These are phyloP conservation scores for Cheilosia soror DNA, from an alignment of 2,888 invertebrate species.

Conservation along the genomic window DNA sequence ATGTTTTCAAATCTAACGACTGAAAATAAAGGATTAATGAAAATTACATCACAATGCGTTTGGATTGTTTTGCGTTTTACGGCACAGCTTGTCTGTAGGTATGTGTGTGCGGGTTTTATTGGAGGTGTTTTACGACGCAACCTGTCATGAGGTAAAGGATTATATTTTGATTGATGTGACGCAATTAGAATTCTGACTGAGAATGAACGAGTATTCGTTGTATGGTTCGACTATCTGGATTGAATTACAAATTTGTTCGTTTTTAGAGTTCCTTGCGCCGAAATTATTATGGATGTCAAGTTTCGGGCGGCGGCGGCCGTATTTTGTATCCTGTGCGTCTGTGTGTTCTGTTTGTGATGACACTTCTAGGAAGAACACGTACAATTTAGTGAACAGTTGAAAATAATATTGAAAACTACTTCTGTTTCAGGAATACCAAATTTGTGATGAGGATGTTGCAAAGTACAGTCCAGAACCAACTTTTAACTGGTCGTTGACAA, in stretches of 20 bases:
- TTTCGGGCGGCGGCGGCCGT: slow-evolving; percentile 42
- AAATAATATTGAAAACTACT: background rate
- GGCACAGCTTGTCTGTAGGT: background rate
- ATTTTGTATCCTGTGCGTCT: slow-evolving; percentile 47
- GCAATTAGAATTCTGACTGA: slow-evolving; percentile 71
- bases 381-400: slow-evolving; percentile 14
- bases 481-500: too few relatives aligned
- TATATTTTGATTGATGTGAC: slow-evolving; percentile 70
- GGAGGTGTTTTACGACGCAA: slow-evolving; percentile 28
- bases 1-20: slow-evolving; percentile 17
- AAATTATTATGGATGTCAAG: slow-evolving; percentile 69
- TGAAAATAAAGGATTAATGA: slow-evolving; percentile 47
- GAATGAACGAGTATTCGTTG: slow-evolving; percentile 27
- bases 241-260: slow-evolving; percentile 69
- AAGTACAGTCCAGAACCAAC: too few relatives aligned
- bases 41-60: slow-evolving; percentile 30
- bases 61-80: slow-evolving; percentile 1
- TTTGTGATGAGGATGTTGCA: background rate
- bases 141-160: slow-evolving; percentile 49
- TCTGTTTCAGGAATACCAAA: slow-evolving; percentile 33
- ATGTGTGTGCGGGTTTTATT: background rate
- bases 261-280: slow-evolving; percentile 30
- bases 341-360: slow-evolving; percentile 23
- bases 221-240: slow-evolving; percentile 56
- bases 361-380: slow-evolving; percentile 52